Evolutionary conservation across 2,797 vertebrate genomes (phyloP).

Genomic region (Halcyon badia): DNA sequence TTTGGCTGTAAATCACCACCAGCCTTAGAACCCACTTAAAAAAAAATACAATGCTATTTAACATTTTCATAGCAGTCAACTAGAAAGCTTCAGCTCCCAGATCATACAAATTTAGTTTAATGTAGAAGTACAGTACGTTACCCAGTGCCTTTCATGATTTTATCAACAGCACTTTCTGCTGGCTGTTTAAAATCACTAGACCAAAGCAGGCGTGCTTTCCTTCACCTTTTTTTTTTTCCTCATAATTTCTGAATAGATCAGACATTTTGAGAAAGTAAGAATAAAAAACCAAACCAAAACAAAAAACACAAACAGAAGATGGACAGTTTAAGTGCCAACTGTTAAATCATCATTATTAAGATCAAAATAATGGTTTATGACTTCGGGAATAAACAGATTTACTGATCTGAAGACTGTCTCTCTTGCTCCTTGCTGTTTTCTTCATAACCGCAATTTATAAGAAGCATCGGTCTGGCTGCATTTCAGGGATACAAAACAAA

Average conservation of each 20-base stretch:
- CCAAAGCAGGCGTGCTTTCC: conserved; percentile 37
- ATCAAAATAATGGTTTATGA: conserved; percentile 31
- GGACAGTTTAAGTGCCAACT: conserved; percentile 8
- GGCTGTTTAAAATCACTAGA: conserved; percentile 60
- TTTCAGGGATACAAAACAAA: conserved; percentile 38
- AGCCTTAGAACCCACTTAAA: conserved; percentile 3
- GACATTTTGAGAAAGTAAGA: conserved; percentile 32
- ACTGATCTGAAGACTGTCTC: background rate
- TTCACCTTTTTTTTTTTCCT: background rate
- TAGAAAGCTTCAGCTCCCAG: conserved; percentile 22
- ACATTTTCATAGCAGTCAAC: conserved; percentile 36
- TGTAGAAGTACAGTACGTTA: conserved; percentile 11
- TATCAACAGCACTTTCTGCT: conserved; percentile 56
- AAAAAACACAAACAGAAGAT: background rate
- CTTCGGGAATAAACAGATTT: conserved; percentile 52
- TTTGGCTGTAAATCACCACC: conserved; percentile 34
- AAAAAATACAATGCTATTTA: conserved; percentile 20
- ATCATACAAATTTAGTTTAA: conserved; percentile 24
- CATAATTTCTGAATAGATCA: conserved; percentile 50
- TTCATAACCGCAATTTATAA: conserved; percentile 2
- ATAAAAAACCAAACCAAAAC: background rate
- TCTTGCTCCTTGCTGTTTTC: conserved; percentile 12
- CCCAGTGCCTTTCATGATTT: background rate
- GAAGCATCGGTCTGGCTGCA: background rate
- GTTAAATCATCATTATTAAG: conserved; percentile 42